Conservation (phyloP, 2,888 invertebrate species). For the Lissocephala sabroskyi region DNA sequence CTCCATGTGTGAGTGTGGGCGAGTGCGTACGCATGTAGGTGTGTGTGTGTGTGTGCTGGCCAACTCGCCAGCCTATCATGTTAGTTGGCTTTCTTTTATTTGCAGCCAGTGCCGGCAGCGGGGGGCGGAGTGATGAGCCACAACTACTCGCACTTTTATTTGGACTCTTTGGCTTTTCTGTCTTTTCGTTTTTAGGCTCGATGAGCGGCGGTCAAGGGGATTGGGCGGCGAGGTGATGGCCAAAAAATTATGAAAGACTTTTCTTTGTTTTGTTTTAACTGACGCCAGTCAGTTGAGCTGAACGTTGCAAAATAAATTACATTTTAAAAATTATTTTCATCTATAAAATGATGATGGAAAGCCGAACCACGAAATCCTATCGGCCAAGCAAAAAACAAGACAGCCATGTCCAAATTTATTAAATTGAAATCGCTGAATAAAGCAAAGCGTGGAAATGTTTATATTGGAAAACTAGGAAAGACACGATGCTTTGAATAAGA, state of each 20-base stretch:
- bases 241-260: slow-evolving; percentile 42
- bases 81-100: slow-evolving; percentile 50
- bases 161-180: background rate
- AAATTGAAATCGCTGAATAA: no score
- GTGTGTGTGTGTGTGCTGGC: background rate
- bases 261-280: slow-evolving; percentile 7
- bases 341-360: background rate
- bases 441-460: no score
- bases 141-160: slow-evolving; percentile 4
- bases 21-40: slow-evolving; percentile 3
- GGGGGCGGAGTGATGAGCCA: background rate
- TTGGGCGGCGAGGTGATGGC: slow-evolving; percentile 21
- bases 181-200: slow-evolving; percentile 8
- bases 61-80: slow-evolving; percentile 39
- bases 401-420: no score
- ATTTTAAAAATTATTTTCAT: slow-evolving; percentile 3
- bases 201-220: no score
- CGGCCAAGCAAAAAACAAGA: no score
- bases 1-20: slow-evolving; percentile 12
- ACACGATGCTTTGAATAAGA: no score
- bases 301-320: slow-evolving; percentile 5
- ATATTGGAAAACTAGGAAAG: no score
- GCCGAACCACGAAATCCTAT: no score
- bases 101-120: background rate
- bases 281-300: slow-evolving; percentile 15